Evolutionary conservation across 2,113 vertebrate genomes (phyloP).

Genomic region (Stegastes partitus): DNA sequence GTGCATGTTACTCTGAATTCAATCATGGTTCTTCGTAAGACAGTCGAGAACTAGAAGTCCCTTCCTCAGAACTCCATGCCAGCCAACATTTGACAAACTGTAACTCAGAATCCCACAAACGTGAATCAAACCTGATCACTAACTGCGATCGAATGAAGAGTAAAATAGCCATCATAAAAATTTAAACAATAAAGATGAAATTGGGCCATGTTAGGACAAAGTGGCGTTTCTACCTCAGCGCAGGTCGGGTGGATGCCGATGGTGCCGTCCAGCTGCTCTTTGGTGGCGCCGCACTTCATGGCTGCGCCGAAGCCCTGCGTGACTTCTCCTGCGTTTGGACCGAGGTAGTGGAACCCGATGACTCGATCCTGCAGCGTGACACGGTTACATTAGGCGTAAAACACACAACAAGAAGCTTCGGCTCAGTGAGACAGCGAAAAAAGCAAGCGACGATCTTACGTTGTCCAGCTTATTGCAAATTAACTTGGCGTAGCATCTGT

Average conservation of each 20-base stretch:
- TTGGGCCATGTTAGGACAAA: no score
- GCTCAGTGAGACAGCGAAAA: accelerated
- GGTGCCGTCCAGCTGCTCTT: constrained; percentile 90
- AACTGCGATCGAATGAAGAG: no score
- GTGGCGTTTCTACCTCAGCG: constrained; percentile 88
- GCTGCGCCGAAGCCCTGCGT: constrained; percentile 95
- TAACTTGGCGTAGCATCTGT: constrained; percentile 93
- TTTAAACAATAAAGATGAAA: accelerated
- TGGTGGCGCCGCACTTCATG: constrained; percentile 96
- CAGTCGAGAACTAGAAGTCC: no score
- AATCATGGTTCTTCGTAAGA: no score
- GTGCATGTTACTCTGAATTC: no score
- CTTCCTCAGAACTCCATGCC: no score
- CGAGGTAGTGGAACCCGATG: constrained; percentile 94
- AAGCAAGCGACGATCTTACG: constrained; percentile 78
- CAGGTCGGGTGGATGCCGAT: constrained; percentile 98
- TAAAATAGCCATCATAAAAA: not conserved
- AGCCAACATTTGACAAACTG: no score
- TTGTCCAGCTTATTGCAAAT: constrained; percentile 92
- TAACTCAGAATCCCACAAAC: no score
- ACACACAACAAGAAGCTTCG: not conserved
- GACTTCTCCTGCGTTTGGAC: constrained; percentile 96
- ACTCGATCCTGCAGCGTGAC: constrained; percentile 87
- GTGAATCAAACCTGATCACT: no score
- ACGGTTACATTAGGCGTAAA: accelerated